phyloP scores from a whole-genome alignment of 2,888 invertebrate species.

The Glyphotaelius pellucidus region DNA sequence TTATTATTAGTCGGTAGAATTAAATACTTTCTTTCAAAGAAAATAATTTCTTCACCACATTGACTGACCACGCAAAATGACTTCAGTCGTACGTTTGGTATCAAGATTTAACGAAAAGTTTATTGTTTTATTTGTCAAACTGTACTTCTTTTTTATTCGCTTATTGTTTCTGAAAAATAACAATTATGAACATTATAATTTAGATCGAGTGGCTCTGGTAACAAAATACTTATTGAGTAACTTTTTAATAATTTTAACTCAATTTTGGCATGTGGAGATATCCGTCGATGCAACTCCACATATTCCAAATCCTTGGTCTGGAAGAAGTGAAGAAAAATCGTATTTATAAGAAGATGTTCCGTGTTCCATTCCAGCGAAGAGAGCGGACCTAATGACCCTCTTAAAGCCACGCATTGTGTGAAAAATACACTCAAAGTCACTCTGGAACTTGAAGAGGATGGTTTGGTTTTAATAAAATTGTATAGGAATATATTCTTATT shows the following conservation, averaged over 20 bases:
- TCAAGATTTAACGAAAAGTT: too few species aligned
- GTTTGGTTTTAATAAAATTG: background rate
- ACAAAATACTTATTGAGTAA: too few species aligned
- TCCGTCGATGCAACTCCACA: background rate
- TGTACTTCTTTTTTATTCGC: too few species aligned
- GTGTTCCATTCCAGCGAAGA: background rate
- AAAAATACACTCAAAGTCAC: background rate
- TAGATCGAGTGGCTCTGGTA: too few species aligned
- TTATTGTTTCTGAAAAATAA: too few species aligned
- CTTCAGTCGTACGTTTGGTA: too few species aligned
- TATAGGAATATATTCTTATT: background rate
- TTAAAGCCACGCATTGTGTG: background rate
- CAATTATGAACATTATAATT: too few species aligned
- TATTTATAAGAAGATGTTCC: background rate
- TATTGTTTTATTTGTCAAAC: too few species aligned
- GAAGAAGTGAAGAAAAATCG: background rate
- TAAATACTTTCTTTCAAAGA: too few species aligned
- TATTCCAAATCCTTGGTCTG: background rate
- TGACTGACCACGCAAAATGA: too few species aligned
- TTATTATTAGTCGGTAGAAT: too few species aligned
- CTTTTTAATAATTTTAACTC: background rate
- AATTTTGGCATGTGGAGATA: background rate
- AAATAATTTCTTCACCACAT: too few species aligned
- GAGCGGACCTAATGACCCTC: background rate
- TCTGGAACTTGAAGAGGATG: background rate